Base-by-base conservation (phyloP, 2,797 vertebrate species). In the Todus mexicanus region DNA sequence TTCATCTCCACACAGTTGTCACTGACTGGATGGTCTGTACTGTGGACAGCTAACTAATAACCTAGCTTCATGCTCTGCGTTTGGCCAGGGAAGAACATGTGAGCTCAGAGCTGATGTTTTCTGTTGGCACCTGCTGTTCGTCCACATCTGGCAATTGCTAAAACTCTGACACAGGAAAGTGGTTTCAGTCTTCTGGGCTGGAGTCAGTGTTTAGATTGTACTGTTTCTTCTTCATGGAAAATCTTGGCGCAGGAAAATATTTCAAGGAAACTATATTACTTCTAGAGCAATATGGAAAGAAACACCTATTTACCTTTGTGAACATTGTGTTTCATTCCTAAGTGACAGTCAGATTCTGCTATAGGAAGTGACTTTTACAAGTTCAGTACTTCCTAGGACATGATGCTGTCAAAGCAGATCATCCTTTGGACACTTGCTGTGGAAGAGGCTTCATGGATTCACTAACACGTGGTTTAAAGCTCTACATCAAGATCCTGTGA, bases 391-490 rank as follows among this genome's bases (percentile, higher is more conserved):
- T 75, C 25, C 40, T 48, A 57, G 42, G 70, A 74, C 17, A 66
- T 3, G 5, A 56, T n/a, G 29, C 26, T 37, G 22, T 87, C 76
- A 61, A 85, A 86, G 56, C 27, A 16, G 53, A 31, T 56, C 80
- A 42, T 65, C 35, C 51, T 89, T 77, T 65, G 71, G 60, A 45
- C 6, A 3, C 26, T 76, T 59, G 10, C n/a, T 73, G 8, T 43
- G 23, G 68, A 68, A 59, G 22, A 84, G 26, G 54, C 51, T 72
- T 48, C 7, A 12, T 45, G 33, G 59, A 50, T 87, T 77, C 81
- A 50, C 47, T 47, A 68, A 63, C 53, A 72, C 84, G 90, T 97
- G 97, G 97, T 97, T 89, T 92, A 96, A 87, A 89, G 66, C 96
- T 96, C 93, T 92, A 63, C 12, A 38, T 22, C 8, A 4, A 63